Conservation (phyloP, 2,797 vertebrate genomes). For the Esox masquinongy region DNA sequence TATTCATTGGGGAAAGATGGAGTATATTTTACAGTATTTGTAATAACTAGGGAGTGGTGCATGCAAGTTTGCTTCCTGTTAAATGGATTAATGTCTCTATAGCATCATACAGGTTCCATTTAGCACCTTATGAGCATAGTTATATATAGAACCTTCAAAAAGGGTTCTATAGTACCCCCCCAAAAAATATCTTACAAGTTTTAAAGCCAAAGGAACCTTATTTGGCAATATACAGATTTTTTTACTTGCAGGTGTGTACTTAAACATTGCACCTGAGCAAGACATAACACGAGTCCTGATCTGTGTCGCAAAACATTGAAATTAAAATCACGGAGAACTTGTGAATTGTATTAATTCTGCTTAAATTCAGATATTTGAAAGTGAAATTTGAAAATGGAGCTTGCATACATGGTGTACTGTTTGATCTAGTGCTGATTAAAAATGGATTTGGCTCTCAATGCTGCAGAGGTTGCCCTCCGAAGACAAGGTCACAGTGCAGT, state of each 20-base stretch:
- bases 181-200: not conserved
- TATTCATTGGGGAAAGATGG: not conserved
- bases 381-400: not conserved
- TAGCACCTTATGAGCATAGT: not conserved
- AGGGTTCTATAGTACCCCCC: not conserved
- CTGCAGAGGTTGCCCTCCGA: conserved; percentile 26
- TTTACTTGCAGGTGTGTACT: not conserved
- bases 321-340: not conserved
- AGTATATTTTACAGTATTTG: not conserved
- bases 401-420: conserved; percentile 34
- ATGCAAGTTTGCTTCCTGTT: not conserved
- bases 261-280: not conserved
- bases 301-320: not conserved
- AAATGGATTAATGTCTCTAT: not conserved
- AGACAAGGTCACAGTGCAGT: conserved; percentile 38
- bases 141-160: not conserved
- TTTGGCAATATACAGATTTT: not conserved
- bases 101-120: not conserved
- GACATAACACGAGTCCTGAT: too few species aligned
- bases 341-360: not conserved
- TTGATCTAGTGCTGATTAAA: conserved; percentile 44
- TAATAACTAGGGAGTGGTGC: not conserved
- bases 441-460: conserved; percentile 33
- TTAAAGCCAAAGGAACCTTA: not conserved
- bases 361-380: conserved; percentile 1